Evolutionary conservation across 2,113 vertebrate species (phyloP).

Genomic region (Epinephelus lanceolatus): DNA sequence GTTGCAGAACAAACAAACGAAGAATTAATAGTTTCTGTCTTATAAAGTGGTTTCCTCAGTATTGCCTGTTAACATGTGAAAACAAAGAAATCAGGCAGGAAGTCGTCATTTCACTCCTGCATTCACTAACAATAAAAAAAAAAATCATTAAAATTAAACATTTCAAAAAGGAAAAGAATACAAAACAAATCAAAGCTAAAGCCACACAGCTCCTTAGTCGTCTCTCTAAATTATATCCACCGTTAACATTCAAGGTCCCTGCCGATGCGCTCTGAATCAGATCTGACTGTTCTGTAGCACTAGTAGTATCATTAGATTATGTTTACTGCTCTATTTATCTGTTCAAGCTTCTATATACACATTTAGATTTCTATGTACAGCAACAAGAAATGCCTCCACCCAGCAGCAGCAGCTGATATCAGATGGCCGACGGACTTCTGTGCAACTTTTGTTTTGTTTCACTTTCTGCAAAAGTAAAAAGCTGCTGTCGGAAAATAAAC

Average conservation of each 20-base stretch:
- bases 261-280: slow-evolving; percentile 17
- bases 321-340: slow-evolving; percentile 42
- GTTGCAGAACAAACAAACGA: neutral
- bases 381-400: neutral
- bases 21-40: neutral
- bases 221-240: slow-evolving; percentile 12
- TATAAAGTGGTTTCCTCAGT: slow-evolving; percentile 6
- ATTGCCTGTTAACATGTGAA: neutral
- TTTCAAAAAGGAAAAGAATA: neutral
- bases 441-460: neutral
- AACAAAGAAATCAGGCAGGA: neutral
- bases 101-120: neutral
- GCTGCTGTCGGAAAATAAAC: neutral
- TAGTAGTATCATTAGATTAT: slow-evolving; percentile 38
- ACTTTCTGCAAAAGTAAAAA: neutral
- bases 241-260: slow-evolving; percentile 51
- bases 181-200: slow-evolving; percentile 1
- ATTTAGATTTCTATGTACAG: slow-evolving; percentile 35
- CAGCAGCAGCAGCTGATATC: slow-evolving; percentile 12
- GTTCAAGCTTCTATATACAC: slow-evolving; percentile 58
- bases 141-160: slow-evolving; percentile 2
- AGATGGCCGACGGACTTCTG: neutral
- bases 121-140: slow-evolving; percentile 11
- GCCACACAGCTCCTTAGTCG: slow-evolving; percentile 8
- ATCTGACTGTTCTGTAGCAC: slow-evolving; percentile 13